Conservation (phyloP, 2,888 invertebrate genomes). For the Mechanitis mazaeus region DNA sequence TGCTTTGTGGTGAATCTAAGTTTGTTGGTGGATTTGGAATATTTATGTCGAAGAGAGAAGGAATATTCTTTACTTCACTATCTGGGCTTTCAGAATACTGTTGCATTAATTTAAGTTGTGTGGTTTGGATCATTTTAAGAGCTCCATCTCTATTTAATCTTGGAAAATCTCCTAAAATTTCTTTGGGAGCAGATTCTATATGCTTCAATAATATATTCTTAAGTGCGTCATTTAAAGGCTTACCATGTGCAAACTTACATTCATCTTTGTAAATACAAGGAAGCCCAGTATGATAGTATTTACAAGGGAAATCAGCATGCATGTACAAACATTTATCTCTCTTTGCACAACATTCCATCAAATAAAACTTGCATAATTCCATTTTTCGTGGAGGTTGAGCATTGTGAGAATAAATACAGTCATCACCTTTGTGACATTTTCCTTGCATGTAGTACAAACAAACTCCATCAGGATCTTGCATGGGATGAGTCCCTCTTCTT, state of each 20-base stretch:
- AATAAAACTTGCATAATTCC: conserved; percentile 97
- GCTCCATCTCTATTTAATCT: conserved; percentile 88
- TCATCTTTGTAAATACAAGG: conserved; percentile 88
- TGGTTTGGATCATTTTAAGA: conserved; percentile 71
- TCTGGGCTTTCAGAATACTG: conserved; percentile 58
- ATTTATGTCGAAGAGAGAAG: conserved; percentile 69
- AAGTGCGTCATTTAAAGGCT: conserved; percentile 88
- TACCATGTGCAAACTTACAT: conserved; percentile 95
- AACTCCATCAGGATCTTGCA: conserved; percentile 82
- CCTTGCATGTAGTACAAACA: conserved; percentile 93
- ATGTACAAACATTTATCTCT: conserved; percentile 96
- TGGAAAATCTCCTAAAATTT: conserved; percentile 93
- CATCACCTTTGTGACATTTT: conserved; percentile 89
- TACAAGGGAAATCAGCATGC: conserved; percentile 98
- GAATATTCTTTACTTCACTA: conserved; percentile 56
- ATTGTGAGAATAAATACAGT: conserved; percentile 92
- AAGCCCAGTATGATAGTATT: conserved; percentile 95
- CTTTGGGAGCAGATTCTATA: conserved; percentile 93
- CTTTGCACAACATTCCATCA: conserved; percentile 96
- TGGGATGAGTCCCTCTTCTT: conserved; percentile 74
- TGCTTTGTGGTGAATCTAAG: conserved; percentile 44
- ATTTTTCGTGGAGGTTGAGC: conserved; percentile 88
- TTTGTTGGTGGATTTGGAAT: conserved; percentile 59
- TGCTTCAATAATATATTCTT: conserved; percentile 82
- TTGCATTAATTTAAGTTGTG: conserved; percentile 64